Evolutionary conservation across 2,888 invertebrate species (phyloP).

Genomic region (Pardosa pseudoannulata): DNA sequence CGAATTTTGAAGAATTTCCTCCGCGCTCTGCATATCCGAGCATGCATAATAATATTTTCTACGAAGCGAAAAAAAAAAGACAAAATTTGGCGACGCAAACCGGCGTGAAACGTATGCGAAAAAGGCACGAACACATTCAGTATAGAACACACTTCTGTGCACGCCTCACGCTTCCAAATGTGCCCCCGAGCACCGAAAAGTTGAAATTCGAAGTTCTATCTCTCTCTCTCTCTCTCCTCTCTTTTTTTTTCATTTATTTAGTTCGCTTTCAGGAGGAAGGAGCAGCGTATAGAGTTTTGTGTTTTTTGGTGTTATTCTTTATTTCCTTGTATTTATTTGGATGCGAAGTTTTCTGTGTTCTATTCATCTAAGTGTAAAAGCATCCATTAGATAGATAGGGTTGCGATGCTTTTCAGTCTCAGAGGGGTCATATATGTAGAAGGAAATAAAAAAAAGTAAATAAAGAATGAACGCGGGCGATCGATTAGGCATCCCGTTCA

Average conservation of each 20-base stretch:
- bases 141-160: constrained; percentile 19
- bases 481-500: background rate
- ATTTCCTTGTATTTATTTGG: constrained; percentile 47
- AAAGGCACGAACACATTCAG: constrained; percentile 57
- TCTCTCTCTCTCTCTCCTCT: background rate
- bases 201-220: constrained; percentile 23
- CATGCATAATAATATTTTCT: background rate
- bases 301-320: constrained; percentile 21
- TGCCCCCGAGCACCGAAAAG: constrained; percentile 43
- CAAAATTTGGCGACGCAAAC: constrained; percentile 42
- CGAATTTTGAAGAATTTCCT: background rate
- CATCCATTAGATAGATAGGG: constrained; percentile 53
- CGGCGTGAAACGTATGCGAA: constrained; percentile 57
- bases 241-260: constrained; percentile 14
- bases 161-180: constrained; percentile 66
- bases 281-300: background rate
- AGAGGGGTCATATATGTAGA: background rate
- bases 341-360: constrained; percentile 31
- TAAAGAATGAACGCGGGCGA: background rate
- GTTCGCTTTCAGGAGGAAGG: background rate
- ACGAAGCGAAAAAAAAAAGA: background rate
- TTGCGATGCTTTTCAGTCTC: constrained; percentile 12
- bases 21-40: background rate
- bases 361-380: constrained; percentile 71
- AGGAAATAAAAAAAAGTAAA: background rate